Evolutionary conservation across 2,797 vertebrate species (phyloP).

Genomic region (Channa striata): DNA sequence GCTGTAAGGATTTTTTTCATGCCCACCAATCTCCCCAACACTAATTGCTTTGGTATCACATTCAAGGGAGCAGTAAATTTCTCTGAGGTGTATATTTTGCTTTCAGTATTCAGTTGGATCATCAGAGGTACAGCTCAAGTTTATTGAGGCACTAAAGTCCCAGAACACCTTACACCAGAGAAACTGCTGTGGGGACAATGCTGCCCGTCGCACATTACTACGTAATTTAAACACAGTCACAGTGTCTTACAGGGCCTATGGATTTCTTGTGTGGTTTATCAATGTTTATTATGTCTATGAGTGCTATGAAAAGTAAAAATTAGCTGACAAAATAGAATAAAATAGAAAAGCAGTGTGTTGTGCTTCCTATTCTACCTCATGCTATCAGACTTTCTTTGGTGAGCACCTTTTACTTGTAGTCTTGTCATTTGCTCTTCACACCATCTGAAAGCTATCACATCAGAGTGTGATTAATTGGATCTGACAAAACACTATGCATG

Average conservation of each 20-base stretch:
- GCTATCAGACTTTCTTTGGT: constrained; percentile 17
- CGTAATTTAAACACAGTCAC: constrained; percentile 41
- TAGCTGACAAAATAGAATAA: neutral
- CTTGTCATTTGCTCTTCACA: constrained; percentile 47
- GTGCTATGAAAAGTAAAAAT: constrained; percentile 14
- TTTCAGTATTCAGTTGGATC: constrained; percentile 68
- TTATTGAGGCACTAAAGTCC: constrained; percentile 75
- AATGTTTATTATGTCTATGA: constrained; percentile 16
- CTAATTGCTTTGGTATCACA: constrained; percentile 87
- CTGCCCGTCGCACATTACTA: constrained; percentile 42
- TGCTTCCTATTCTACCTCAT: constrained; percentile 24
- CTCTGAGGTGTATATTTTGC: constrained; percentile 78
- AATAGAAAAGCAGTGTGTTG: neutral
- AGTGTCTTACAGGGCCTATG: constrained; percentile 13
- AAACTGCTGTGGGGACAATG: constrained; percentile 61
- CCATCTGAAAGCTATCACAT: constrained; percentile 46
- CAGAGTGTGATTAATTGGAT: constrained; percentile 49
- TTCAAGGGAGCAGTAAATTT: constrained; percentile 85
- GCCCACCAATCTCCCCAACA: constrained; percentile 84
- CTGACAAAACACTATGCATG: constrained; percentile 39
- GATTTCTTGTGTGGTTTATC: constrained; percentile 35
- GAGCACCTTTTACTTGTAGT: constrained; percentile 36
- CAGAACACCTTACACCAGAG: constrained; percentile 62
- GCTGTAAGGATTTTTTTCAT: constrained; percentile 80
- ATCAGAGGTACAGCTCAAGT: constrained; percentile 72